Evolutionary conservation across 2,113 vertebrate genomes (phyloP), one percentile per base, ranked within the genome.

Genomic region (Irena cyanogastra): DNA sequence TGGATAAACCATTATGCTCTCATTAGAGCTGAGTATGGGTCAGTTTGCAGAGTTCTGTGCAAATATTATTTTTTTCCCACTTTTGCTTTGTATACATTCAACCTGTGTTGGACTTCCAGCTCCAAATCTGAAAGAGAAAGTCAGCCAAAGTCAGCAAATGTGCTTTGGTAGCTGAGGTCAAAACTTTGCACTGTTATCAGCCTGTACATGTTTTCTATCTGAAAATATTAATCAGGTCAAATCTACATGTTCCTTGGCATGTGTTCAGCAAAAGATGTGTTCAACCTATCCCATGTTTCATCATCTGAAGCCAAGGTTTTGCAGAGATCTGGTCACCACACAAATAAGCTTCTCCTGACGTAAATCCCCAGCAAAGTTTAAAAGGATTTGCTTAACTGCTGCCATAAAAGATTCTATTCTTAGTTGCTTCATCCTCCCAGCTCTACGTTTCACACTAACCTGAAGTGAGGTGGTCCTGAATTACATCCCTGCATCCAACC

Each of bases 1-100:
- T 97, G 91, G 71, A 81, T 90, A 95, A 91, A 87, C 61, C 95
- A 69, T 93, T 94, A 90, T 45, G 65, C 69, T 71, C 86, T 92
- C 77, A 65, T 83, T 92, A 78, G 35, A 53, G 52, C 6, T 27
- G 83, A 91, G 52, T 44, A 16, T 49, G 83, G 94, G 95, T 90
- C 86, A 90, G 86, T 83, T 78, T 90, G 92, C 68, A 81, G 83
- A 96, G 76, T 64, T 90, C 79, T 94, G 60, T 82, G 37, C 93
- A 96, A 97, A 95, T 90, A 83, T 93, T 96, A 64, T 94, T 89
- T 96, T 96, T 96, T 93, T 52, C 85, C 56, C 71, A 81, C 72
- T 94, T 93, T 60, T 64, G 41, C 72, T 93, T 77, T 94, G 77
- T 94, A 92, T 94, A 76, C 42, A 39, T 86, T 92, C 72, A 74